phyloP scores from a whole-genome alignment of 1,140 invertebrate species.

The Mercenaria mercenaria region DNA sequence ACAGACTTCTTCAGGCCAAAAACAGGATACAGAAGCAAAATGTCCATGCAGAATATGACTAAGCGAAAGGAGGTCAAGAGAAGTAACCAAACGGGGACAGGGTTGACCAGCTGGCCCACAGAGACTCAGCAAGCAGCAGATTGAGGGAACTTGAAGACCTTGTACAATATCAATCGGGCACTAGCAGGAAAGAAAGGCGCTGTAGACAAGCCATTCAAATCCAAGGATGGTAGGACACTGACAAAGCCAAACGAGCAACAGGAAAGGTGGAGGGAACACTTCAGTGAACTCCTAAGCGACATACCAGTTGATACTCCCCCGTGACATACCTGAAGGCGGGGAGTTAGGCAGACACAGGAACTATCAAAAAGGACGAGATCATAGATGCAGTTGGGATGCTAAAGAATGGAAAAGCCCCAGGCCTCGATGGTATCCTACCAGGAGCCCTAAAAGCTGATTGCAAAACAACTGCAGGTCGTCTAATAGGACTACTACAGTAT shows the following conservation, averaged over 20 bases:
- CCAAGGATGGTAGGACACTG: background rate
- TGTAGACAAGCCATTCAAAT: background rate
- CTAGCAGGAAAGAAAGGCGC: background rate
- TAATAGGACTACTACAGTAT: too few relatives aligned
- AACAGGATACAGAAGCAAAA: background rate
- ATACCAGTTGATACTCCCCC: background rate
- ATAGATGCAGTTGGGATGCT: too few relatives aligned
- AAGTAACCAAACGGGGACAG: conserved; percentile 23
- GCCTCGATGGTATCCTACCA: too few relatives aligned
- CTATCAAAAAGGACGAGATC: background rate
- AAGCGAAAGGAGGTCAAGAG: conserved; percentile 56
- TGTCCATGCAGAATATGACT: background rate
- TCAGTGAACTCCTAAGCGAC: background rate
- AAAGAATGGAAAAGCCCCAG: too few relatives aligned
- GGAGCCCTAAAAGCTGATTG: too few relatives aligned
- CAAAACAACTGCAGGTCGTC: too few relatives aligned
- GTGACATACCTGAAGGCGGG: background rate
- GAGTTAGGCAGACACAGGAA: background rate
- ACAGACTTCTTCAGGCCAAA: background rate
- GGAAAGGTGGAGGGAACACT: conserved; percentile 4
- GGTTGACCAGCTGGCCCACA: conserved; percentile 23
- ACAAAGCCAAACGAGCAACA: background rate
- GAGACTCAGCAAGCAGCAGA: too few relatives aligned
- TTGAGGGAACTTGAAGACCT: background rate
- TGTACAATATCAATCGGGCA: conserved; percentile 36